Conservation (phyloP, 2,797 vertebrate species). For the Mus minutoides region DNA sequence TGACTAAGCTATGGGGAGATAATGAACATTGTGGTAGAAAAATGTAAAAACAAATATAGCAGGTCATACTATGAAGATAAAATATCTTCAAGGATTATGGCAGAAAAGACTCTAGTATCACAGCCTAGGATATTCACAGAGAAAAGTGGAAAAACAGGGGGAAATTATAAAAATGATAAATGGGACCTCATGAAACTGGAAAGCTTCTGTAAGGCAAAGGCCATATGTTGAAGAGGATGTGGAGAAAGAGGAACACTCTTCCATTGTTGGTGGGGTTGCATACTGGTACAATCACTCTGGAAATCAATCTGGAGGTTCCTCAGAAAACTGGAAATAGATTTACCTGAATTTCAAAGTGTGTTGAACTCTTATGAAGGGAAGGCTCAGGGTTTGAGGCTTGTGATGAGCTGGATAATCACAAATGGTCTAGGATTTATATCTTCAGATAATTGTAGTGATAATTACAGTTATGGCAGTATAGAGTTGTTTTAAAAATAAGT, state of each 20-base stretch:
- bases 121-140: not conserved
- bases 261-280: too few species aligned
- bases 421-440: not conserved
- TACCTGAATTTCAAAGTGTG: not conserved
- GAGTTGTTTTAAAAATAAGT: conserved; percentile 31
- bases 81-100: not conserved
- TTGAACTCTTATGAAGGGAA: not conserved
- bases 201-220: too few species aligned
- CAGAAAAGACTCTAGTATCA: not conserved
- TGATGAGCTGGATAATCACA: not conserved
- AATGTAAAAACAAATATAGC: not conserved
- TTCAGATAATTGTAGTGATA: not conserved
- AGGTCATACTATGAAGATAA: not conserved
- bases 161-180: not conserved
- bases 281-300: too few species aligned
- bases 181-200: too few species aligned
- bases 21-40: not conserved
- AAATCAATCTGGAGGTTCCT: too few species aligned
- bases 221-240: too few species aligned
- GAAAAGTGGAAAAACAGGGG: not conserved
- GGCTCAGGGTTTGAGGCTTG: not conserved
- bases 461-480: not conserved
- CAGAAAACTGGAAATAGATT: too few species aligned
- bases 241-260: too few species aligned
- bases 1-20: not conserved